Conservation (phyloP, 2,888 invertebrate species). For the Hemicrepidius hirtus region DNA sequence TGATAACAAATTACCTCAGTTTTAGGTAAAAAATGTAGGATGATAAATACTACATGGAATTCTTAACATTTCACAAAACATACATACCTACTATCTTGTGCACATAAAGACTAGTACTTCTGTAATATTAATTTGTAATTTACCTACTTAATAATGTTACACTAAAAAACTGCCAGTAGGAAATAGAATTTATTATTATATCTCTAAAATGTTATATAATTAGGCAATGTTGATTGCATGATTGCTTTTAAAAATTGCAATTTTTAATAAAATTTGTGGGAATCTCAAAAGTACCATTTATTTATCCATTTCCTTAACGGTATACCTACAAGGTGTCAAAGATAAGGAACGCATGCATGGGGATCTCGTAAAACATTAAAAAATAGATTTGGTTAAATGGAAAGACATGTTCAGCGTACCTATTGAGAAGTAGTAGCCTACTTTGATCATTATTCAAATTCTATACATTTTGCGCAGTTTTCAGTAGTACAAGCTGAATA, state of each 20-base stretch:
- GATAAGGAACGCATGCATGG: too few relatives aligned
- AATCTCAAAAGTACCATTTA: neutral
- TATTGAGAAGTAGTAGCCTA: too few relatives aligned
- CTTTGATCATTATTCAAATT: too few relatives aligned
- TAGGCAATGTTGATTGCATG: conserved; percentile 35
- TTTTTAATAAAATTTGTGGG: conserved; percentile 45
- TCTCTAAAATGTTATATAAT: conserved; percentile 24
- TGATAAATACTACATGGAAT: conserved; percentile 10
- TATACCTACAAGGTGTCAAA: too few relatives aligned
- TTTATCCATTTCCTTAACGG: neutral
- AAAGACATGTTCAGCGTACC: too few relatives aligned
- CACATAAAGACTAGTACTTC: conserved; percentile 26
- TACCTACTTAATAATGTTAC: conserved; percentile 20
- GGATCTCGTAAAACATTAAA: too few relatives aligned
- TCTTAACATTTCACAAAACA: conserved; percentile 23
- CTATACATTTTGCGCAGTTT: too few relatives aligned
- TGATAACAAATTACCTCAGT: conserved; percentile 53
- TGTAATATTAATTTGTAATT: conserved; percentile 1
- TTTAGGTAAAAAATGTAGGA: conserved; percentile 38
- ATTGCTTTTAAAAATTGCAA: conserved; percentile 40
- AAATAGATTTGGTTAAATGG: too few relatives aligned
- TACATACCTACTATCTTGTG: conserved; percentile 32
- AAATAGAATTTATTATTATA: conserved; percentile 33
- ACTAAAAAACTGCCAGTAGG: conserved; percentile 45
- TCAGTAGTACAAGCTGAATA: too few relatives aligned